Evolutionary conservation across 1,140 invertebrate genomes (phyloP).

Genomic region (Drosophila cardini): DNA sequence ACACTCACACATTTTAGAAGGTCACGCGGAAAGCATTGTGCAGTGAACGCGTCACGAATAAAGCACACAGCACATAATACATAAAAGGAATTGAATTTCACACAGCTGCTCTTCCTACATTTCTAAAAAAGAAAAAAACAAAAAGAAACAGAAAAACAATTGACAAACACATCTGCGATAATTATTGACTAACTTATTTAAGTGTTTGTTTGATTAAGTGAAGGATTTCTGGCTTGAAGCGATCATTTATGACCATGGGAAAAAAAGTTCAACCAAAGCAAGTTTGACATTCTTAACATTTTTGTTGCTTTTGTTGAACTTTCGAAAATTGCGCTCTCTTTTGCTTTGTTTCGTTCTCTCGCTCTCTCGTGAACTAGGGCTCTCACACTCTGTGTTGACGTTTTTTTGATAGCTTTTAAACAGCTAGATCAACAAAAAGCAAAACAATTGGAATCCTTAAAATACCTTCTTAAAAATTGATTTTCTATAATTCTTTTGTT

Average conservation of each 20-base stretch:
- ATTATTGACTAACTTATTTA: conserved; percentile 7
- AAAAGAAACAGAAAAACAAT: background rate
- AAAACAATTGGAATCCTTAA: too few species aligned
- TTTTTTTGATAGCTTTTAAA: too few species aligned
- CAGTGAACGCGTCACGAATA: conserved; percentile 2
- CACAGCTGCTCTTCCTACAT: conserved; percentile 14
- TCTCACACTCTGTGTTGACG: too few species aligned
- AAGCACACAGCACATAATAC: background rate
- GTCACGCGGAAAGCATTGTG: conserved; percentile 11
- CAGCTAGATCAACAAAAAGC: too few species aligned
- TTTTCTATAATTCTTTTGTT: too few species aligned
- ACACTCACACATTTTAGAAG: conserved; percentile 19
- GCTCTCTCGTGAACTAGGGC: background rate
- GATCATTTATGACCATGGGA: conserved; percentile 14
- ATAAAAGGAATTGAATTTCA: conserved; percentile 38
- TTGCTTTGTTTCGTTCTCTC: background rate
- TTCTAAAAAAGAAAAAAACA: background rate
- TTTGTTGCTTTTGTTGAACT: conserved; percentile 64
- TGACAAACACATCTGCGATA: background rate
- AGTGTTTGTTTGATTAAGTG: background rate
- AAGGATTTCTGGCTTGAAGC: background rate
- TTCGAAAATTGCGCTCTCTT: conserved; percentile 59
- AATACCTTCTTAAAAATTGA: too few species aligned
- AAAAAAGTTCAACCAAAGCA: background rate
- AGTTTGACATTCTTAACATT: conserved; percentile 41